Conservation (phyloP, 2,113 vertebrate species). For the Tachysurus fulvidraco region DNA sequence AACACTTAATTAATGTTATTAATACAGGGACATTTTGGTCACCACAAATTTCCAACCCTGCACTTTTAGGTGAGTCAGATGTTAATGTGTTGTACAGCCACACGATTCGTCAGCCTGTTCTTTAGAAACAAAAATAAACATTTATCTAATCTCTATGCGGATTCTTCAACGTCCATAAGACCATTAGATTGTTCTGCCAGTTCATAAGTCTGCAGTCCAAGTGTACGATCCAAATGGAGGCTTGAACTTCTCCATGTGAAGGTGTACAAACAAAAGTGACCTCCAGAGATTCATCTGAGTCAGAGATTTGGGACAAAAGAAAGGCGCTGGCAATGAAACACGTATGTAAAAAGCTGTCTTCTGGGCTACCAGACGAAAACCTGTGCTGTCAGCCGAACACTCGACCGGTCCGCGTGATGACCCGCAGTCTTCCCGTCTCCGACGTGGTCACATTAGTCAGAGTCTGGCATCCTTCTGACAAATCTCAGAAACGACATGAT, state of each 20-base stretch:
- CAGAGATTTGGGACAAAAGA: conserved; percentile 6
- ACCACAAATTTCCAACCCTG: neutral
- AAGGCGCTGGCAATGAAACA: conserved; percentile 1
- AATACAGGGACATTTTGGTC: neutral
- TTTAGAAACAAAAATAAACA: conserved; percentile 6
- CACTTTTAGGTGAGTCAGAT: conserved; percentile 13
- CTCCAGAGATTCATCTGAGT: conserved; percentile 13
- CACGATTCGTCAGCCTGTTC: neutral
- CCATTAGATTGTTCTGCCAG: conserved; percentile 18
- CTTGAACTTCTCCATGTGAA: conserved; percentile 17
- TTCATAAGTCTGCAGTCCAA: conserved; percentile 1
- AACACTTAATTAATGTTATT: neutral
- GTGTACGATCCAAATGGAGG: neutral
- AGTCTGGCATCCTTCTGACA: conserved; percentile 25
- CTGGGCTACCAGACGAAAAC: conserved; percentile 22
- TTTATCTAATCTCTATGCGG: conserved; percentile 15
- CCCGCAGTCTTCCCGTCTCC: conserved; percentile 21
- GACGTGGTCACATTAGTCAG: conserved; percentile 19
- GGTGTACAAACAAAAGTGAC: conserved; percentile 25
- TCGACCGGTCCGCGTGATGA: conserved; percentile 9
- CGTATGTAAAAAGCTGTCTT: conserved; percentile 7
- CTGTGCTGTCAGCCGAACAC: neutral
- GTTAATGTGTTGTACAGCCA: neutral
- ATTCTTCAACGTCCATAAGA: neutral
- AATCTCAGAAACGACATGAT: conserved; percentile 12